A percentile compares a stretch with the other conserved stretches of the same genome.
These are phyloP conservation scores for Vireo altiloquus DNA, from an alignment of 2,113 vertebrate genomes.

Conservation along the genomic window DNA sequence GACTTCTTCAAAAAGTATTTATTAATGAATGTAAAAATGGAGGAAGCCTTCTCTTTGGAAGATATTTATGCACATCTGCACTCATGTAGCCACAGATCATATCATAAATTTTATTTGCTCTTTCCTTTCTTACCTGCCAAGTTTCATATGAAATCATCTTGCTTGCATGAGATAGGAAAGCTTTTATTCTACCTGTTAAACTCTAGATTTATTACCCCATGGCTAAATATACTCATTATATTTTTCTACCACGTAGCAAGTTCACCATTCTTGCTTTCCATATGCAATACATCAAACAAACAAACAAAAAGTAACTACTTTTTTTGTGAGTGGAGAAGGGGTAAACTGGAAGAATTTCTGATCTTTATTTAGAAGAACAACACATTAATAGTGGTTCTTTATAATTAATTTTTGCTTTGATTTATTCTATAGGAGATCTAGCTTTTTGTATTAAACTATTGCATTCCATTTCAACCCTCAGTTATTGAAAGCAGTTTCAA, in stretches of 20 bases:
- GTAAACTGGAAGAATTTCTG: background rate
- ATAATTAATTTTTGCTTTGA: background rate
- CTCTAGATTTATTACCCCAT: slow-evolving; percentile 1
- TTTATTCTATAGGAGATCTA: background rate
- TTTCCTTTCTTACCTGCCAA: slow-evolving; percentile 20
- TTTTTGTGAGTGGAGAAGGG: background rate
- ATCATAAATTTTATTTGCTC: background rate
- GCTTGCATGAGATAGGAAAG: background rate
- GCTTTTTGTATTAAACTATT: background rate
- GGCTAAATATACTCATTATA: background rate
- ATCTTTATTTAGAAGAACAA: background rate
- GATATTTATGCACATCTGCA: background rate
- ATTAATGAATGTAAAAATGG: background rate
- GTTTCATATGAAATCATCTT: background rate
- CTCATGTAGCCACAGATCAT: background rate
- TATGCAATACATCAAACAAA: background rate
- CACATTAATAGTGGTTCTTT: background rate
- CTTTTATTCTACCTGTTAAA: background rate
- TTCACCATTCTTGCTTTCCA: background rate
- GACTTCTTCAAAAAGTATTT: background rate
- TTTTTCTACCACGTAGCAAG: background rate
- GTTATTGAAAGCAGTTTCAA: background rate
- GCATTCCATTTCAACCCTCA: background rate
- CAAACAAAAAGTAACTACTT: background rate
- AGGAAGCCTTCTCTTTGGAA: background rate